Evolutionary conservation across 2,888 invertebrate genomes (phyloP), one percentile per base, ranked within the genome.

Genomic region (Andrena fulva): DNA sequence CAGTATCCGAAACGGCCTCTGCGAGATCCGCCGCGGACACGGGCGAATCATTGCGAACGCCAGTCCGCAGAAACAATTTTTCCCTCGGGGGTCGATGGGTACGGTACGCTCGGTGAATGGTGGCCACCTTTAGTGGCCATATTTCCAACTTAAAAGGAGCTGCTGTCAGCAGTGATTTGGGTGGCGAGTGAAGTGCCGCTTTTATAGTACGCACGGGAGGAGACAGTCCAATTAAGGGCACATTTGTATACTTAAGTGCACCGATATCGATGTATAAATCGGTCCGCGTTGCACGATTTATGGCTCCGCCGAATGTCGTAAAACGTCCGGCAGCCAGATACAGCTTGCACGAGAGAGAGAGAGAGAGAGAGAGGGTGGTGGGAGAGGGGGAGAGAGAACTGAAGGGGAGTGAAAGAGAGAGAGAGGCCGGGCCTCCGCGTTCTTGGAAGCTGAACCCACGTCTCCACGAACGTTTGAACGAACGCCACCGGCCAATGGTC

Each of bases 191-290:
- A 86, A 84, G 76, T 82, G 85, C 89, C 86, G 89, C 86, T 88
- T 88, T 88, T 89, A 88, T 87, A 85, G 85, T 84, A 82, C 85
- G 79, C 84, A 89, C 87, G 84, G 85, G 83, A 88, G 85, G 87
- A 90, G 89, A 90, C 89, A 87, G 91, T 90, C 91, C 90, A 92
- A 92, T 92, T 92, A 92, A 91, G 90, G 90, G 89, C 89, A 88
- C 91, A 91, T 91, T 91, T 91, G 91, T 91, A 90, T 86, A 87
- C 84, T 91, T 89, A 90, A 90, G 89, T 90, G 89, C 89, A 85
- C 82, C 86, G 89, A 91, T 91, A 91, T 92, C 89, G 89, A 85
- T 89, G 85, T 87, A 89, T 91, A 91, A 91, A 91, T 91, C 91
- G 90, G 87, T 80, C 84, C 77, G 80, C 77, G 81, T 80, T 66